Evolutionary conservation across 2,888 invertebrate species (phyloP), one percentile per base, ranked within the genome.

Genomic region (Sycophila texana): DNA sequence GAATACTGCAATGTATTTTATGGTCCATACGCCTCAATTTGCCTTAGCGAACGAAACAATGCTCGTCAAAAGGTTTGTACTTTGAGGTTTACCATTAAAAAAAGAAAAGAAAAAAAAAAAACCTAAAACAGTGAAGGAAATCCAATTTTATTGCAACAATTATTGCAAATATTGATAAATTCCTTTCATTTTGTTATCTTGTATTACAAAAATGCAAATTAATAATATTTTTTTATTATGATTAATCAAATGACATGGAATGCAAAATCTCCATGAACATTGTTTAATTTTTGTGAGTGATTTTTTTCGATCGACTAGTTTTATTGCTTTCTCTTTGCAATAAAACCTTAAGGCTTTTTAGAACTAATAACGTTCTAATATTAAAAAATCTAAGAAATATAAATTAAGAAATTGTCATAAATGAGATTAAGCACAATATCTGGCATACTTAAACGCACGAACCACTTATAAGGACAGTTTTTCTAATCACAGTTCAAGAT

Each of bases 1-100:
- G 88, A 88, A 87, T 87, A 87, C 87, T 87, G 87, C 85, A 85
- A 83, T 85, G 84, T 83, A 83, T 80, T 39, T 83, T 83, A 85
- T 83, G 86, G 85, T 84, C 84, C 84, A 78, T 81, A 82, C 83
- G 84, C 83, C 84, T 85, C 83, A 83, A 83, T 83, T 82, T 83
- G 79, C 84, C 83, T 79, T 75, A 53, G 73, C 63, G 53, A 76
- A 82, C 71, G 53, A 77, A 80, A 82, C 67, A 74, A 74, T 80
- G 76, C 80, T 79, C 75, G 79, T 79, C 75, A 79, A 79, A 75
- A 76, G 72, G 76, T 80, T 80, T 77, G 76, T 77, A 80, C 80
- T 77, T 80, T 4, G 58, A 73, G 73, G 74, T 74, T 78, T 73
- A 39, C 26, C 74, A 79, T 70, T 74, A 49, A 39, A 66, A 80